phyloP scores from a whole-genome alignment of 2,113 vertebrate species.

The Calidris pygmaea region DNA sequence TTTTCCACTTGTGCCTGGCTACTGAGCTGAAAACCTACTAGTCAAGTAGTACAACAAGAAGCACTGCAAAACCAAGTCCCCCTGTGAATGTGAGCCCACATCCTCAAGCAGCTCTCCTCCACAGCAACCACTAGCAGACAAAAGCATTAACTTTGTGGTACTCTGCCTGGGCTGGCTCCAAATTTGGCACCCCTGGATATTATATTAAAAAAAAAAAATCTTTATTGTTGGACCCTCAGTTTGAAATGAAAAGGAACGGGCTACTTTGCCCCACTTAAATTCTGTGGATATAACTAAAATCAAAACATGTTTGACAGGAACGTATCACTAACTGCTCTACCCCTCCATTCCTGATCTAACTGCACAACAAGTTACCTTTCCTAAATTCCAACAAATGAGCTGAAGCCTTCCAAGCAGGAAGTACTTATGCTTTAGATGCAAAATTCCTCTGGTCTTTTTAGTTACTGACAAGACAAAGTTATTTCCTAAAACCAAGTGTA shows the following conservation, averaged over 20 bases:
- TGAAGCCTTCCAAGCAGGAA: conserved; percentile 24
- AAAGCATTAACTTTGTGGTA: not conserved
- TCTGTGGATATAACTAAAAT: not conserved
- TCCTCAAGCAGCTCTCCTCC: not conserved
- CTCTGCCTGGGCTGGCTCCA: not conserved
- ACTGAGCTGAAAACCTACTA: not conserved
- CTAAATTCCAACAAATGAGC: not conserved
- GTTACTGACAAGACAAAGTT: not conserved
- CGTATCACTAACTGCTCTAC: not conserved
- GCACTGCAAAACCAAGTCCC: not conserved
- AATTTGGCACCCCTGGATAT: not conserved
- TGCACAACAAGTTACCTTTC: not conserved
- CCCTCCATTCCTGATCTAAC: not conserved
- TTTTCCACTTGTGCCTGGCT: not conserved
- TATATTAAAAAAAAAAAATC: not conserved
- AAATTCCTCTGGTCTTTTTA: not conserved
- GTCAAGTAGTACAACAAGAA: not conserved
- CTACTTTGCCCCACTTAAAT: not conserved
- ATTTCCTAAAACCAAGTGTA: not conserved
- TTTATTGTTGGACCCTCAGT: not conserved
- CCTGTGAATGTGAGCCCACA: fast-evolving
- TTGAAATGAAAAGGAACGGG: not conserved
- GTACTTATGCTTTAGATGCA: not conserved
- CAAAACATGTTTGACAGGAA: not conserved
- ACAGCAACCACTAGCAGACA: not conserved